phyloP scores from a whole-genome alignment of 2,888 invertebrate species.

The Phaonia tiefii region DNA sequence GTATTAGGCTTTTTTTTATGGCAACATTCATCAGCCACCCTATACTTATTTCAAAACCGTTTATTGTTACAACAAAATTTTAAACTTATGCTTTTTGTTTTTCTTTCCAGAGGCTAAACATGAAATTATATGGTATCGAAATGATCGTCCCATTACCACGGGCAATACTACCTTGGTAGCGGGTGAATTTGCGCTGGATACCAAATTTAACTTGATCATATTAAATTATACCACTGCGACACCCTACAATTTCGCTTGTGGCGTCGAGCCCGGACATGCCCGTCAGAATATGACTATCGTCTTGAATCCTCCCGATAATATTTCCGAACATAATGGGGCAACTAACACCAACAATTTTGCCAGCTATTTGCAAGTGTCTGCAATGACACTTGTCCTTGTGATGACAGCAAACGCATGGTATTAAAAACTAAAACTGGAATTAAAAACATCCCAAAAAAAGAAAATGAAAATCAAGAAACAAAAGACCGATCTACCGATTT shows the following conservation, averaged over 20 bases:
- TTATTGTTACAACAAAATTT: not conserved
- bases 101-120: conserved; percentile 48
- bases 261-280: conserved; percentile 48
- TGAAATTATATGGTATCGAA: conserved; percentile 60
- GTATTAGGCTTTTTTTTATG: too few relatives aligned
- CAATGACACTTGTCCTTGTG: not conserved
- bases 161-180: conserved; percentile 54
- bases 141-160: conserved; percentile 51
- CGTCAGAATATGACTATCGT: conserved; percentile 55
- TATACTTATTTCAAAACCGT: too few relatives aligned
- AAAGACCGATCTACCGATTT: conserved; percentile 25
- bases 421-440: not conserved
- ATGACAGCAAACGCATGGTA: not conserved
- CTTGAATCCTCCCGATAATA: conserved; percentile 58
- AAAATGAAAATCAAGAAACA: too few relatives aligned
- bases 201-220: conserved; percentile 57
- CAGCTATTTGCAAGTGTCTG: not conserved
- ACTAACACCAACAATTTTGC: not conserved
- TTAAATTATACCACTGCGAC: conserved; percentile 47
- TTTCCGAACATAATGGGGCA: conserved; percentile 37
- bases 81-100: not conserved
- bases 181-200: conserved; percentile 55
- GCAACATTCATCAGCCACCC: too few relatives aligned
- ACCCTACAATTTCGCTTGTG: conserved; percentile 55
- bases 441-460: not conserved